Evolutionary conservation across 2,113 vertebrate species (phyloP).

Genomic region (Odontophorus gujanensis): DNA sequence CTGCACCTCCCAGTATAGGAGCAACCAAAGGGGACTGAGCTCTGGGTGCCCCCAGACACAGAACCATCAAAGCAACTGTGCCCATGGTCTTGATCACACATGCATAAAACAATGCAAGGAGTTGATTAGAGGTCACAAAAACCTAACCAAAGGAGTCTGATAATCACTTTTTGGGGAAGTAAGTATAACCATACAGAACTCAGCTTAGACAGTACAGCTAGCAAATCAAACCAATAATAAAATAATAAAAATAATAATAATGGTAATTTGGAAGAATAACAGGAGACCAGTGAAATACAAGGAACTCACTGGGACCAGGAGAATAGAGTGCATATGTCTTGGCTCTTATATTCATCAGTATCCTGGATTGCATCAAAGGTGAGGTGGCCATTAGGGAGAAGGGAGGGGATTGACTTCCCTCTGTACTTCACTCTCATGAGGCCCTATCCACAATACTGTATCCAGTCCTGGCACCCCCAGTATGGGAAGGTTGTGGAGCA

Average conservation of each 20-base stretch:
- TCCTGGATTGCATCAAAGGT: no score
- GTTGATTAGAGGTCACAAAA: background rate
- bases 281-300: background rate
- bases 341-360: background rate
- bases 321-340: background rate
- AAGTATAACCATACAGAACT: background rate
- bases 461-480: no score
- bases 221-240: background rate
- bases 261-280: background rate
- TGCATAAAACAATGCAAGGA: background rate
- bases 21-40: background rate
- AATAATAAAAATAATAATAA: background rate
- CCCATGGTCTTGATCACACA: accelerated
- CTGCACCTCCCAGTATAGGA: background rate
- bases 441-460: no score
- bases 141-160: background rate
- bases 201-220: accelerated
- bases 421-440: no score
- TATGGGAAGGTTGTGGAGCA: no score
- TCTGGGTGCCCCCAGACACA: background rate
- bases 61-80: background rate
- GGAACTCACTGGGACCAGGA: background rate
- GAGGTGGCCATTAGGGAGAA: no score
- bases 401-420: no score
- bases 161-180: background rate